Base-by-base conservation (phyloP, 2,888 invertebrate species). In the Notodonta ziczac region DNA sequence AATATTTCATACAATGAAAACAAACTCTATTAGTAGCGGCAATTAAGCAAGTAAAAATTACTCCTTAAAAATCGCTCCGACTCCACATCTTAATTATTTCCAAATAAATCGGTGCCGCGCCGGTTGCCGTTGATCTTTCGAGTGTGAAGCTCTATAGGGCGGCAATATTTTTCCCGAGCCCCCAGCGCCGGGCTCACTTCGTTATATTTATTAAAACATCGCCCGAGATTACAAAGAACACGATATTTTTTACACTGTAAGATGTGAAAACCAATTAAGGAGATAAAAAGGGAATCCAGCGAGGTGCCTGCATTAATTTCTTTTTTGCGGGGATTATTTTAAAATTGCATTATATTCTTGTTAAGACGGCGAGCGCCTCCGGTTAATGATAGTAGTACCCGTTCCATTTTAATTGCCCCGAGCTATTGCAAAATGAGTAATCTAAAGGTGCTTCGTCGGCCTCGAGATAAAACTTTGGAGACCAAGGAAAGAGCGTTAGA, bases 191-290 rank as follows among this genome's bases (percentile, higher is more conserved):
- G 74, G 83, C 82, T 90, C 90, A 93, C 93, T 93, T 91, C 91
- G 93, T 93, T 93, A 93, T 93, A 93, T 93, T 93, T 93, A 93
- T 93, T 93, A 93, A 93, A 93, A 93, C 93, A 93, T 91, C 93
- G 88, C 87, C 91, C 88, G 90, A 93, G 93, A 93, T 93, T 93
- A 93, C 91, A 91, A 91, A 92, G 91, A 91, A 92, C 91, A 92
- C 88, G 92, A 93, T 93, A 93, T 93, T 93, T 92, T 93, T 93
- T 93, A 89, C 89, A 93, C 90, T 87, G 89, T 87, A 90, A 94
- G 94, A 94, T 94, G 93, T 93, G 93, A 94, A 94, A 94, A 94
- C 93, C 93, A 94, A 94, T 94, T 94, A 94, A 93, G 91, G 88
- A 94, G 94, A 94, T 94, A 94, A 94, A 94, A 93, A 92, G 91